A percentile compares a stretch with the other conserved stretches of the same genome.
These are phyloP conservation scores for Xanthostigma xanthostigma DNA, from an alignment of 2,888 invertebrate genomes.

Conservation along the genomic window DNA sequence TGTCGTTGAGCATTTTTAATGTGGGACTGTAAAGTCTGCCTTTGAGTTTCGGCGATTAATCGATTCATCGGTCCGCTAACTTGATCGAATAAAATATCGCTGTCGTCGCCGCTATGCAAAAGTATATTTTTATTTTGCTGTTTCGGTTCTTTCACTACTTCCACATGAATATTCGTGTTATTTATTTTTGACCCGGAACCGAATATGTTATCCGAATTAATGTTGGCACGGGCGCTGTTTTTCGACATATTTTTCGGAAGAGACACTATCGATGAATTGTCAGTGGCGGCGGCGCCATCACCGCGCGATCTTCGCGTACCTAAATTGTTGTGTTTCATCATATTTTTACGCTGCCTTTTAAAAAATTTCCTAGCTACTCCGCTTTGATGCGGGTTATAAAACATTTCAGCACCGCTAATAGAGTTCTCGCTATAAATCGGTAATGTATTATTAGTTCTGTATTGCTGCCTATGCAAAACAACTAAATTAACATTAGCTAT, in stretches of 20 bases:
- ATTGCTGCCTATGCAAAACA: conserved; percentile 55
- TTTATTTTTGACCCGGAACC: conserved; percentile 63
- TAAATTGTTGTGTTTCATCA: conserved; percentile 54
- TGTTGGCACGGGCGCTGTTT: conserved; percentile 8
- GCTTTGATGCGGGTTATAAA: conserved; percentile 88
- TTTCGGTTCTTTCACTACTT: conserved; percentile 41
- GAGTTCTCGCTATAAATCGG: conserved; percentile 27
- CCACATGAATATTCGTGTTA: conserved; percentile 65
- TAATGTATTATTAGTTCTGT: conserved; percentile 45
- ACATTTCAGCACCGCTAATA: conserved; percentile 58
- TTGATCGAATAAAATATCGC: conserved; percentile 22
- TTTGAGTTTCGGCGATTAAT: conserved; percentile 12
- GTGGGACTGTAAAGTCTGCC: neutral
- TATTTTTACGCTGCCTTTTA: conserved; percentile 63
- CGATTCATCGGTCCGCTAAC: conserved; percentile 12
- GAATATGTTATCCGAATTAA: conserved; percentile 39
- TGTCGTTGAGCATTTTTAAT: no score
- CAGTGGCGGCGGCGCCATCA: conserved; percentile 39
- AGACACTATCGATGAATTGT: conserved; percentile 29
- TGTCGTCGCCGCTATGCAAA: conserved; percentile 45
- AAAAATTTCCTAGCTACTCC: conserved; percentile 88
- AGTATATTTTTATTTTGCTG: conserved; percentile 50
- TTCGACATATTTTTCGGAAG: conserved; percentile 7
- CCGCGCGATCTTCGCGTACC: conserved; percentile 42
- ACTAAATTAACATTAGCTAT: conserved; percentile 53